Evolutionary conservation across 2,113 vertebrate genomes (phyloP), one percentile per base, ranked within the genome.

Genomic region (Nanorana parkeri): DNA sequence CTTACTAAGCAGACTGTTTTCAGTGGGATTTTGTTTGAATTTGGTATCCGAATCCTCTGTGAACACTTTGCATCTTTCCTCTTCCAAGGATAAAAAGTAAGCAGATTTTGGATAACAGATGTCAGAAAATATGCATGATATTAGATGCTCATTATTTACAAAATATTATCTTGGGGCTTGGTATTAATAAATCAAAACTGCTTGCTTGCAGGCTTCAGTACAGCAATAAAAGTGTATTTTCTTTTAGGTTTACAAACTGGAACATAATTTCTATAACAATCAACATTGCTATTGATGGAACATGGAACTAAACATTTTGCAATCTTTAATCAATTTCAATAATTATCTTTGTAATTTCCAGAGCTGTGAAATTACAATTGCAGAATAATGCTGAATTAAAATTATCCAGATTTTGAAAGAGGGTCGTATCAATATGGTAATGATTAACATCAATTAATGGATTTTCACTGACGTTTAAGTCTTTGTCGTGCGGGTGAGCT

Each of bases 121-220:
- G 79, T 81, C 79, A 81, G 58, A 73, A 81, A 81, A 74, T 81
- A 81, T 66, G 55, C 26, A 66, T 28, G 41, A 74, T 81, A 81
- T 73, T 81, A 73, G 68, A 81, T 65, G 60, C 68, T 73, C 47
- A 74, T 81, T 81, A 81, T 81, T 81, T 81, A 72, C 69, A 74
- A 81, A 81, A 74, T 81, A 81, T 81, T 81, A 74, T 74, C 79
- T 66, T 74, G 79, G 69, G 79, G 60, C 68, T 73, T 61, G 24
- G 68, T 74, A 74, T 74, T 81, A 81, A 81, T 81, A 81, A 74
- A 73, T 81, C 69, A 73, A 64, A 81, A 65, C 60, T 73, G 79
- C 60, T 74, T 73, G 79, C 56, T 74, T 73, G 60, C 79, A 32
- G 69, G 60, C 7, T 74, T 66, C 26, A 54, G 41, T 65, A 26